Base-by-base conservation (phyloP, 2,113 vertebrate species). In the Helogale parvula region DNA sequence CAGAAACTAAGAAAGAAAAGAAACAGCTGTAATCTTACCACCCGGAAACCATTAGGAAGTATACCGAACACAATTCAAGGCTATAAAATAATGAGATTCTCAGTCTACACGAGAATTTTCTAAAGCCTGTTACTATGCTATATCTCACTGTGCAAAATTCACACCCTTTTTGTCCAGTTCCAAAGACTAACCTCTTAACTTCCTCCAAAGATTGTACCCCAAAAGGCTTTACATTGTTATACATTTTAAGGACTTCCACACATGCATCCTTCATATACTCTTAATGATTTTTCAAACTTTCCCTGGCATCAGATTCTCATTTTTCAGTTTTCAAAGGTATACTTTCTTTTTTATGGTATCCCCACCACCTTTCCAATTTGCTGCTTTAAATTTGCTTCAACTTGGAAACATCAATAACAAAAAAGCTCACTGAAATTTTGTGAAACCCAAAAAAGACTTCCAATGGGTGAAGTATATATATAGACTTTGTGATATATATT, bases 1-100 rank as follows among this genome's bases (percentile, higher is more conserved):
- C 1, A 93, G 60, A 96, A 71, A 90, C 82, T 91, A 82, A 87
- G 65, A 88, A 74, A 16, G 52, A 66, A 92, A 92, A 88, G 17
- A 83, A 94, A 85, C 7, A 41, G 23, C 52, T 31, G 82, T 87
- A 69, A 93, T 83, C 41, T 17, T 57, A 65, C 19, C 13, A 71
- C 27, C 41, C 23, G 38, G 65, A 92, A 92, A 81, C 38, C 8
- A 94, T 10, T 69, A 92, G 35, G 41, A 14, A 63, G 25, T 54
- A 60, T 23, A 85, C 11, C 11, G 52, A 50, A 65, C 8, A 54
- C 47, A 50, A 79, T 74, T 71, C 45, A n/a, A 89, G 15, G 27
- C 38, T 68, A 57, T 63, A 87, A 95, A 83, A 76, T 52, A 63
- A 71, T 50, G 8, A 45, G 50, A 41, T 63, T 65, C n/a, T 90